Conservation (phyloP, 2,113 vertebrate species). For the Oreochromis spilurus region DNA sequence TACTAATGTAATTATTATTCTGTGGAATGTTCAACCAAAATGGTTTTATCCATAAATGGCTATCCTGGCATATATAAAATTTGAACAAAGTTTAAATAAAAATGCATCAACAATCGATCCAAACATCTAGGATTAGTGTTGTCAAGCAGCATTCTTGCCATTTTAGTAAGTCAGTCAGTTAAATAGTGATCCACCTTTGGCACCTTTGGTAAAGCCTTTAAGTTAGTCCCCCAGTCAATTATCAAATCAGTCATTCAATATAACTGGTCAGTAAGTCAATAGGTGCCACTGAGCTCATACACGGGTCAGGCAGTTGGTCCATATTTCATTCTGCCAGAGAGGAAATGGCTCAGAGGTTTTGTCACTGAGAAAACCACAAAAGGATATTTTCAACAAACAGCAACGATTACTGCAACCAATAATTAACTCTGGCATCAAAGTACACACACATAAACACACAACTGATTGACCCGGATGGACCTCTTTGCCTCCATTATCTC, state of each 20-base stretch:
- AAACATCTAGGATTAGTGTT: neutral
- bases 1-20: neutral
- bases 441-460: neutral
- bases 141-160: accelerated
- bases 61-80: neutral
- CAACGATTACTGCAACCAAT: neutral
- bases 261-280: neutral
- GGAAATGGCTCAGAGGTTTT: neutral
- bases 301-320: neutral
- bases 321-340: neutral
- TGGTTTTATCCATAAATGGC: neutral
- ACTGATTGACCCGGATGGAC: neutral
- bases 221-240: neutral
- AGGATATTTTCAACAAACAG: neutral
- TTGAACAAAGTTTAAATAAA: neutral
- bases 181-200: neutral
- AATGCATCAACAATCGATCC: neutral
- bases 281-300: neutral
- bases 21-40: neutral
- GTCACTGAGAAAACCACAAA: neutral
- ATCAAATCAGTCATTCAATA: neutral
- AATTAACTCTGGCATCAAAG: neutral
- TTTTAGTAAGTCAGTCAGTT: neutral
- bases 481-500: neutral
- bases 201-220: too few relatives aligned